A percentile compares a stretch with the other conserved stretches of the same genome.
phyloP scores from a whole-genome alignment of 2,797 vertebrate genomes.

The Spondyliosoma cantharus region DNA sequence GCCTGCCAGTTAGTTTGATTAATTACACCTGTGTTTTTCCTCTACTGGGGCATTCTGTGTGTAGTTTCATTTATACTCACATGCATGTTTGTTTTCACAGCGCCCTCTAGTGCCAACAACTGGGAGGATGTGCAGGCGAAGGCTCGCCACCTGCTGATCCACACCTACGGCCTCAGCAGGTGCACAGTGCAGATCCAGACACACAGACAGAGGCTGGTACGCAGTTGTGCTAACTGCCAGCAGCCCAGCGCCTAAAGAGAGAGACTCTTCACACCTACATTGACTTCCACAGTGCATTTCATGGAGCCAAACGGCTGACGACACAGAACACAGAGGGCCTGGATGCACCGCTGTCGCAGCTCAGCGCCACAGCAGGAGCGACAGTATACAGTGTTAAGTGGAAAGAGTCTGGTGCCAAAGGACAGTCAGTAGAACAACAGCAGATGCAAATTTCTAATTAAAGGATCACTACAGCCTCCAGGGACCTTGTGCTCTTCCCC shows the following conservation, averaged over 20 bases:
- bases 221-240: conserved; percentile 88
- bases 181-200: conserved; percentile 96
- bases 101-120: conserved; percentile 87
- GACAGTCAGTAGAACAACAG: conserved; percentile 19
- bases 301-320: conserved; percentile 13
- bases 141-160: conserved; percentile 90
- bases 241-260: conserved; percentile 83
- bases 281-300: conserved; percentile 27
- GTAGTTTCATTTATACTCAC: neutral
- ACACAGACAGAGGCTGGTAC: conserved; percentile 84
- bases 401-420: conserved; percentile 62
- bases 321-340: neutral
- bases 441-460: conserved; percentile 53
- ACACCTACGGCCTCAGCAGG: conserved; percentile 89
- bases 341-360: neutral
- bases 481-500: conserved; percentile 30
- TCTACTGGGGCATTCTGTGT: neutral
- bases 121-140: conserved; percentile 96
- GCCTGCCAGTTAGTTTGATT: neutral
- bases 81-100: conserved; percentile 77
- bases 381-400: conserved; percentile 1
- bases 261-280: neutral
- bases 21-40: neutral
- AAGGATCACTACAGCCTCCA: conserved; percentile 32
- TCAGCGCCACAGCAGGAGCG: conserved; percentile 32